Base-by-base conservation (phyloP, 2,888 invertebrate genomes). In the Ennomos quercinarius region DNA sequence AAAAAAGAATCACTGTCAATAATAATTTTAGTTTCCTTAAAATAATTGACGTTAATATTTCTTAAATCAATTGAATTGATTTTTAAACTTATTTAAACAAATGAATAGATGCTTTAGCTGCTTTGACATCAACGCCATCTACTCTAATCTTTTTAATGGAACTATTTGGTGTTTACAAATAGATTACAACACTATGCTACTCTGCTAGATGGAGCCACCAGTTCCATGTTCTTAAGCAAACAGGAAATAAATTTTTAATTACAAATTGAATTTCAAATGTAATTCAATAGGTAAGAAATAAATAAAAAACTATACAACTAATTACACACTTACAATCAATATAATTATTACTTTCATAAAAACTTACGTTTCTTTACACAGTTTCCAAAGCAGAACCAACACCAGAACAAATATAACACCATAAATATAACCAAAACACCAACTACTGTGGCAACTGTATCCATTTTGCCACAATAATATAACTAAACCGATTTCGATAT, bases 311-410 rank as follows among this genome's bases (percentile, higher is more conserved):
- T 2, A 27, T 27, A 27, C 27, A 27, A 27, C 5, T 6, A 27
- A 27, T 27, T 6, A 6, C 6, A 27, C 4, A 27, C 0, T 27
- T 6, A 27, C 4, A 27, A 27, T 27, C 5, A 27, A 27, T 5
- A 27, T 27, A 27, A 4, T 3, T 6, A 27, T 8, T 9, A 12
- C 2, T 37, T 10, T 35, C 36, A n/a, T 17, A 52, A 35, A n/a
- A 48, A 89, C 91, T 91, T 76, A 91, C 91, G 66, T 64, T 68
- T 79, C 11, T 73, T 73, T 0, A 82, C 67, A 51, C 79, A 87
- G 37, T 71, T 75, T 0, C 89, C 88, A 42, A 91, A 89, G 68
- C 91, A 91, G 57, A 90, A 91, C 90, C 92, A 91, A 71, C 87
- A 60, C 89, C 91, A 91, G 67, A 91, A 68, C 13, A 68, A 42